Base-by-base conservation (phyloP, 2,797 vertebrate species). In the Cryptoprocta ferox region DNA sequence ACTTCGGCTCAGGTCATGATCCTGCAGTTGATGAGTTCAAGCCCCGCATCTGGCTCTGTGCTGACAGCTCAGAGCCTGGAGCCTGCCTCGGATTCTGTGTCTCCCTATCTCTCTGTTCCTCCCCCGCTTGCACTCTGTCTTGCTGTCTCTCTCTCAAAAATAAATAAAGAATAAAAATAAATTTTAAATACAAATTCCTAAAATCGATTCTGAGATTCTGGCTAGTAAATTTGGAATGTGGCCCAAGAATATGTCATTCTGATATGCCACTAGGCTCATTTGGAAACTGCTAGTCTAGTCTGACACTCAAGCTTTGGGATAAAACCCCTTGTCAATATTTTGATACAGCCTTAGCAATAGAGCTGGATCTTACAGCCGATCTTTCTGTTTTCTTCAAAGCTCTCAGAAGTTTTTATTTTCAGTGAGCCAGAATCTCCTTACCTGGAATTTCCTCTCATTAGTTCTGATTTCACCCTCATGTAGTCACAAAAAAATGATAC, bases 191-290 rank as follows among this genome's bases (percentile, higher is more conserved):
- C 5, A n/a, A 76, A 59, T 79, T 94, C 19, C 48, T 79, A 1
- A 79, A 79, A 79, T 82, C 84, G 39, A 79, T 86, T 63, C 59
- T 68, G 79, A 93, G 61, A 85, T 35, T 91, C 78, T 68, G 45
- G 35, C 66, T 56, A 85, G 32, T 88, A 35, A 95, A 16, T 80
- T 35, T 84, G 48, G 61, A 19, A 8, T 81, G 30, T 71, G 24
- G 39, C 35, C 71, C 48, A 59, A 42, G 79, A 93, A 48, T 81
- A 7, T 2, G 0, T 80, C 45, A 56, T 71, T 93, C 66, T 86
- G 26, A 61, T 32, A 91, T 81, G 65, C 59, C 50, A 19, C 73
- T 66, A 5, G 59, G 18, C 70, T 87, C 48, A 39, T 84, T 81
- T 35, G 42, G 24, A 88, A 80, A 53, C 37, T 35, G n/a, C 13